Evolutionary conservation across 1,140 invertebrate genomes (phyloP).

Genomic region (Atta texana): DNA sequence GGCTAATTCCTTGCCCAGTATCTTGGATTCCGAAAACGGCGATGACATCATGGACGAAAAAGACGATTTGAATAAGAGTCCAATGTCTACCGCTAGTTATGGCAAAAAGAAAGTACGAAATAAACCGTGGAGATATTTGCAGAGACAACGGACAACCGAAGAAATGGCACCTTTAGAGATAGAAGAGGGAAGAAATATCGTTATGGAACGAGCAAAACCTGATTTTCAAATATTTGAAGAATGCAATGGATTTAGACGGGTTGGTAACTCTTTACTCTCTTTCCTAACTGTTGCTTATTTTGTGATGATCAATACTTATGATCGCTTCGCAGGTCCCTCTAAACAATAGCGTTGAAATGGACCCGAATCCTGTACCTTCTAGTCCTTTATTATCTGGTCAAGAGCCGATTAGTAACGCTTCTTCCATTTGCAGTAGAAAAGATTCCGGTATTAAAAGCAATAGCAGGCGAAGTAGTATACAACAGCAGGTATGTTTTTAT

Average conservation of each 20-base stretch:
- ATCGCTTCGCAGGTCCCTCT: conserved; percentile 71
- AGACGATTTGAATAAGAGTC: conserved; percentile 87
- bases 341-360: conserved; percentile 82
- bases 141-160: conserved; percentile 83
- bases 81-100: conserved; percentile 87
- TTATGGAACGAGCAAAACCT: conserved; percentile 44
- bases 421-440: conserved; percentile 93
- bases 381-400: conserved; percentile 86
- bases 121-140: conserved; percentile 84
- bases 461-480: conserved; percentile 93
- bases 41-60: conserved; percentile 87
- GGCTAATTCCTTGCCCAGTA: conserved; percentile 92
- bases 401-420: conserved; percentile 90
- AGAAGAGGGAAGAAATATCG: conserved; percentile 70
- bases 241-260: conserved; percentile 75
- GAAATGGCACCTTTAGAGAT: conserved; percentile 82
- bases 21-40: conserved; percentile 91
- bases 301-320: neutral
- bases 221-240: conserved; percentile 66
- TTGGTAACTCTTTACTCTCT: conserved; percentile 53
- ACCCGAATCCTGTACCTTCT: conserved; percentile 84
- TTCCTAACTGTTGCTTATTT: conserved; percentile 1
- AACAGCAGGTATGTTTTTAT: conserved; percentile 89
- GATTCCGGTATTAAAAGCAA: conserved; percentile 95
- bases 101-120: conserved; percentile 81